A percentile compares a stretch with the other conserved stretches of the same genome.
Evolutionary conservation across 2,797 vertebrate species (phyloP).

Genomic region (Gila robusta): DNA sequence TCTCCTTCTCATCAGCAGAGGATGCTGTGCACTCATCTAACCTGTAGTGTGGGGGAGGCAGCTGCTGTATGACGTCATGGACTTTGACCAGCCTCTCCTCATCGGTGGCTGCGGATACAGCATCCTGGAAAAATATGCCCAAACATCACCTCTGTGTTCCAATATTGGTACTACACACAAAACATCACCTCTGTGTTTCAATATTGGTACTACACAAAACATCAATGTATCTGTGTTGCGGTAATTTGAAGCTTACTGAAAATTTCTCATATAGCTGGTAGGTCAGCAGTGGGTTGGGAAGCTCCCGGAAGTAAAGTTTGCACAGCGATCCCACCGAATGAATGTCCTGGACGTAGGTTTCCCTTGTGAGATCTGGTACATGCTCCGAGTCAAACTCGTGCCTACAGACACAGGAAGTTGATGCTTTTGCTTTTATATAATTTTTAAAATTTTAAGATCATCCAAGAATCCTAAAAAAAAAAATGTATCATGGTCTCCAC

Average conservation of each 20-base stretch:
- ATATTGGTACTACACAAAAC: not conserved
- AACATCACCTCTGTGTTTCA: not conserved
- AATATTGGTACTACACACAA: not conserved
- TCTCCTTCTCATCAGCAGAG: slow-evolving; percentile 55
- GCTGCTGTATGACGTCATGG: slow-evolving; percentile 98
- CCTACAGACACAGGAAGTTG: slow-evolving; percentile 70
- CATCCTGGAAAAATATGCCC: slow-evolving; percentile 82
- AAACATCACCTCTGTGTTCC: slow-evolving; percentile 1
- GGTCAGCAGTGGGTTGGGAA: slow-evolving; percentile 97
- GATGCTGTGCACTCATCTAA: slow-evolving; percentile 63
- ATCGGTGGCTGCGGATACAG: slow-evolving; percentile 95
- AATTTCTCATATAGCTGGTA: slow-evolving; percentile 98
- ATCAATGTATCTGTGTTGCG: not conserved
- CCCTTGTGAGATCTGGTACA: slow-evolving; percentile 95
- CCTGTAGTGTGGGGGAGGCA: slow-evolving; percentile 98
- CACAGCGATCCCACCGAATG: slow-evolving; percentile 98
- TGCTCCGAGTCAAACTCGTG: slow-evolving; percentile 99
- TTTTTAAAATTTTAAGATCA: not conserved
- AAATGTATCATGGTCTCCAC: not conserved
- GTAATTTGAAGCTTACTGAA: slow-evolving; percentile 84
- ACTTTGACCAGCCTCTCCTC: slow-evolving; percentile 96
- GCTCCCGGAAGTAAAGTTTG: slow-evolving; percentile 97
- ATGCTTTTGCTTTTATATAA: not conserved
- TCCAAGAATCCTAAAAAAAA: not conserved
- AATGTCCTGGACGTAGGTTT: slow-evolving; percentile 95